Evolutionary conservation across 2,888 invertebrate species (phyloP).

Genomic region (Deilephila porcellus): DNA sequence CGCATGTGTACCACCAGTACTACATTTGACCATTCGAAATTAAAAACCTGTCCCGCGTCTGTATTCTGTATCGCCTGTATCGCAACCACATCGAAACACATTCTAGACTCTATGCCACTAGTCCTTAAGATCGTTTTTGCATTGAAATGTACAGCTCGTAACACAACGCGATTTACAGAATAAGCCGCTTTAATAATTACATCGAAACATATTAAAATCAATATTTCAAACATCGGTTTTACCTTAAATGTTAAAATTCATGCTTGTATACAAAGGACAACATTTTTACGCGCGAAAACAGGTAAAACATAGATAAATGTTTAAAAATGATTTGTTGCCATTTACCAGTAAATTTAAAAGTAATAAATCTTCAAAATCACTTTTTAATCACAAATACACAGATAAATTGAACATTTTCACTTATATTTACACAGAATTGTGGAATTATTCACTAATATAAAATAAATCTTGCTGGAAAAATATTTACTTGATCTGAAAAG

Average conservation of each 20-base stretch:
- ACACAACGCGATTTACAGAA: constrained; percentile 64
- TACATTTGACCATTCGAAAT: constrained; percentile 48
- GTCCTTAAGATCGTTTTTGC: constrained; percentile 55
- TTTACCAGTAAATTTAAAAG: constrained; percentile 47
- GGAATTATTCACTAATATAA: background rate
- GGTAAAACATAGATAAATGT: constrained; percentile 53
- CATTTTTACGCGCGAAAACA: constrained; percentile 62
- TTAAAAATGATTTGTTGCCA: constrained; percentile 38
- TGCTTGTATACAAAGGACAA: constrained; percentile 48
- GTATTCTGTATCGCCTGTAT: constrained; percentile 62
- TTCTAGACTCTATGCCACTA: constrained; percentile 53
- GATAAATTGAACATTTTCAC: constrained; percentile 15
- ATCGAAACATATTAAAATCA: constrained; percentile 50
- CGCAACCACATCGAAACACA: constrained; percentile 42
- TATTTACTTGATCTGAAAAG: constrained; percentile 37
- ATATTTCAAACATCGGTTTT: constrained; percentile 36
- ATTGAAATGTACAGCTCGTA: constrained; percentile 46
- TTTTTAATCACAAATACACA: constrained; percentile 5
- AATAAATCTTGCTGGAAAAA: constrained; percentile 30
- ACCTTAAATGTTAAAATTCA: constrained; percentile 33
- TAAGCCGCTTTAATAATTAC: constrained; percentile 63
- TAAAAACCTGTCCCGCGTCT: constrained; percentile 62
- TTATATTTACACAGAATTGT: constrained; percentile 37
- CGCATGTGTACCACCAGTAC: background rate
- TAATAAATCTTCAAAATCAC: constrained; percentile 1